These are phyloP conservation scores for Rhogogaster chlorosoma DNA, from an alignment of 2,888 invertebrate genomes.

Conservation along the genomic window DNA sequence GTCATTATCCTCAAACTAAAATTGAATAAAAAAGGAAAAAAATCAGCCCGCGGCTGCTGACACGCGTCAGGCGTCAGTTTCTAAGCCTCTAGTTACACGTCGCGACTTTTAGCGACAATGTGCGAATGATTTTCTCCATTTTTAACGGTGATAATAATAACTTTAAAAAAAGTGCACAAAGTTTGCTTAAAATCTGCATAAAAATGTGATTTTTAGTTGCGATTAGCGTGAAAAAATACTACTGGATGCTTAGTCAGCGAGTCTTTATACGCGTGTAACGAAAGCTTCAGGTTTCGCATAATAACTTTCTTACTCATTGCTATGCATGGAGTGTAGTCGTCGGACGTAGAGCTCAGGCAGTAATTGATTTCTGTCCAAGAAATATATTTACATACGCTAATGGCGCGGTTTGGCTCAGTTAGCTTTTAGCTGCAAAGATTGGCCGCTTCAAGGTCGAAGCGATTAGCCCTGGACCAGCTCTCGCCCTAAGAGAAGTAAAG, in stretches of 20 bases:
- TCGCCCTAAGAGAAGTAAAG: not conserved
- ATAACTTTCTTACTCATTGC: slow-evolving; percentile 66
- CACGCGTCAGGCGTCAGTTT: slow-evolving; percentile 2
- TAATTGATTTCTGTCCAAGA: slow-evolving; percentile 66
- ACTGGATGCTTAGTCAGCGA: not conserved
- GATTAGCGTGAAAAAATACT: not conserved
- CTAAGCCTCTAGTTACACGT: not conserved
- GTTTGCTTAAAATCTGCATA: not conserved
- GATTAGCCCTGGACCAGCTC: slow-evolving; percentile 25
- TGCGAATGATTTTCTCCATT: not conserved
- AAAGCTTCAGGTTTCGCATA: slow-evolving; percentile 56
- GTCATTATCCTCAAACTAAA: not conserved
- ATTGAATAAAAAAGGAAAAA: not conserved
- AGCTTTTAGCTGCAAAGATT: slow-evolving; percentile 49
- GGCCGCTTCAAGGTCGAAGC: slow-evolving; percentile 23
- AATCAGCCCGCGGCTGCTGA: slow-evolving; percentile 6
- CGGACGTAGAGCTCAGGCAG: slow-evolving; percentile 57
- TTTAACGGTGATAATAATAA: not conserved
- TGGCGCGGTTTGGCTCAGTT: slow-evolving; percentile 58
- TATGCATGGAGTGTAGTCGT: slow-evolving; percentile 67
- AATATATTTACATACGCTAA: slow-evolving; percentile 69
- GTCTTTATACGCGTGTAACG: slow-evolving; percentile 5
- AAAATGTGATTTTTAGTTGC: not conserved
- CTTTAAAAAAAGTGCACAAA: not conserved
- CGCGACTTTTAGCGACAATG: not conserved